These are phyloP conservation scores for Drosophila atripex DNA, from an alignment of 2,888 invertebrate genomes.

Conservation along the genomic window DNA sequence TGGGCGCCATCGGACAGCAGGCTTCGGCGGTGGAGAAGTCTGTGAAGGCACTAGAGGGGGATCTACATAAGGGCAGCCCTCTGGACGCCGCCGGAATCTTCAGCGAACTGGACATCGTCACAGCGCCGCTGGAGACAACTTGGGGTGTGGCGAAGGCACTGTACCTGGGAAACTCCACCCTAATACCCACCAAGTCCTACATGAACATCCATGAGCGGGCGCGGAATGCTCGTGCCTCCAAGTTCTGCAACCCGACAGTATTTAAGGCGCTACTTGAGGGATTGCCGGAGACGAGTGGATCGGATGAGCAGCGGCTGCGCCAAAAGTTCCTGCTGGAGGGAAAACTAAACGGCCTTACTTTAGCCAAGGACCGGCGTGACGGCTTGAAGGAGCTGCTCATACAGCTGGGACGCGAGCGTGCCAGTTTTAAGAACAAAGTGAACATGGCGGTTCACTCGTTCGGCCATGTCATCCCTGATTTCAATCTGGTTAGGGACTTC, in stretches of 20 bases:
- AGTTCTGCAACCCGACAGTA: constrained; percentile 87
- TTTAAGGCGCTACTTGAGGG: constrained; percentile 60
- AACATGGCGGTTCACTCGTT: constrained; percentile 88
- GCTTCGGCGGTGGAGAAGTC: constrained; percentile 92
- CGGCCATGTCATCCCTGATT: constrained; percentile 88
- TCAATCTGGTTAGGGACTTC: constrained; percentile 88
- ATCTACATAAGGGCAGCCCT: constrained; percentile 81
- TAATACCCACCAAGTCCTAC: constrained; percentile 92
- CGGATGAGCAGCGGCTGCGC: constrained; percentile 86
- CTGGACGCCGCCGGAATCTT: constrained; percentile 87
- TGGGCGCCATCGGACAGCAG: constrained; percentile 92
- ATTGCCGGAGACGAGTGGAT: constrained; percentile 17
- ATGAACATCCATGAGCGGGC: constrained; percentile 92
- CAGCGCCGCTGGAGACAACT: constrained; percentile 90
- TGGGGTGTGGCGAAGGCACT: constrained; percentile 95
- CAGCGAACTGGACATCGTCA: constrained; percentile 89
- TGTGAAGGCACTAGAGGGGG: constrained; percentile 88
- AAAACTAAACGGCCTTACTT: constrained; percentile 91
- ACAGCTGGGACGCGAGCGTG: constrained; percentile 86
- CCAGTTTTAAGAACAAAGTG: constrained; percentile 88
- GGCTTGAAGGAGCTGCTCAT: constrained; percentile 85
- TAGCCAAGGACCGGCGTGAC: constrained; percentile 85
- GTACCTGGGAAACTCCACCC: constrained; percentile 90
- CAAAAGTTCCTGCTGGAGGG: constrained; percentile 93
- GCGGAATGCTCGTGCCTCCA: constrained; percentile 88